These are phyloP conservation scores for Salminus brasiliensis DNA, from an alignment of 2,113 vertebrate species.

Conservation along the genomic window DNA sequence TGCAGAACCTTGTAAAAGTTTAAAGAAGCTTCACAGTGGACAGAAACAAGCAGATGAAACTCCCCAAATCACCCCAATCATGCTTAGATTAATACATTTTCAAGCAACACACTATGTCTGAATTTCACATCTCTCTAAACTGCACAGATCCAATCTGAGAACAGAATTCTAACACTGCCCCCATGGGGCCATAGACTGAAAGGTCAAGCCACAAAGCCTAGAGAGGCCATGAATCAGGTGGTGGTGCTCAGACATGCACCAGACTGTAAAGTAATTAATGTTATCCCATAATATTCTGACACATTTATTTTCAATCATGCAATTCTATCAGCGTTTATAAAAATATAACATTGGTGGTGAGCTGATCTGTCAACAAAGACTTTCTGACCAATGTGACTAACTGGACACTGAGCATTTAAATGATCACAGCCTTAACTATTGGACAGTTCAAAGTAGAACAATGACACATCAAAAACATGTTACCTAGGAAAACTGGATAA, in stretches of 20 bases:
- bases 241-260: background rate
- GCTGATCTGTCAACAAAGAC: conserved; percentile 4
- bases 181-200: conserved; percentile 52
- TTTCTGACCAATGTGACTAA: background rate
- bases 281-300: conserved; percentile 14
- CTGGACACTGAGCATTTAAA: background rate
- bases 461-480: no score
- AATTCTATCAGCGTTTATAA: background rate
- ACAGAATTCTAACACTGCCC: conserved; percentile 28
- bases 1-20: no score
- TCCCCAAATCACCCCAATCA: no score
- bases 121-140: background rate
- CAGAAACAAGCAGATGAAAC: no score
- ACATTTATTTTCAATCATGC: conserved; percentile 11
- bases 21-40: no score
- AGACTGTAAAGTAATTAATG: conserved; percentile 3
- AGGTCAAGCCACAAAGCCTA: conserved; percentile 12
- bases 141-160: background rate
- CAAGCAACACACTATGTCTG: background rate
- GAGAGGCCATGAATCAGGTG: conserved; percentile 7
- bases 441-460: background rate
- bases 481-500: no score
- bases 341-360: background rate
- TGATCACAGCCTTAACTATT: background rate
- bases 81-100: background rate